phyloP scores from a whole-genome alignment of 2,797 vertebrate species.

The Nasua narica region DNA sequence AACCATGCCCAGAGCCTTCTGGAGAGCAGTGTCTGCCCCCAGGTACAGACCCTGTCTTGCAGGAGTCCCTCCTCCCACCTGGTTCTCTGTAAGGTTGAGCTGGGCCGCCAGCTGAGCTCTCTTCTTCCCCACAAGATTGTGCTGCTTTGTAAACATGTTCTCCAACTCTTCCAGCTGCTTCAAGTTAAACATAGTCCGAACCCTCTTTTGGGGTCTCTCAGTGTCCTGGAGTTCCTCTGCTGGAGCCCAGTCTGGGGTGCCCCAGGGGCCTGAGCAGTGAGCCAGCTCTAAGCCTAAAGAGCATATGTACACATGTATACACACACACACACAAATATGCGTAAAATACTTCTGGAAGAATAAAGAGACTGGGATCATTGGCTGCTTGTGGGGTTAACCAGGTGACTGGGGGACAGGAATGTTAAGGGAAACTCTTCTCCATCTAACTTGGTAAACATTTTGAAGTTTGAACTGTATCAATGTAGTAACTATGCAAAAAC shows the following conservation, averaged over 20 bases:
- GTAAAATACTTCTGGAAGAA: neutral
- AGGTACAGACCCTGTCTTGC: neutral
- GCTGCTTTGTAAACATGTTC: slow-evolving; percentile 85
- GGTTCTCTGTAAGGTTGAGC: slow-evolving; percentile 84
- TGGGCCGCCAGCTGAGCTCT: slow-evolving; percentile 83
- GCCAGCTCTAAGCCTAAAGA: slow-evolving; percentile 76
- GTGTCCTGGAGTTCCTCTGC: slow-evolving; percentile 72
- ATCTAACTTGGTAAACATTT: neutral
- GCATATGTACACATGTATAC: too few species aligned
- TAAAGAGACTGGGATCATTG: neutral
- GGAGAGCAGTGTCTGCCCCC: slow-evolving; percentile 25
- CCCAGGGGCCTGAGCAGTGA: slow-evolving; percentile 25
- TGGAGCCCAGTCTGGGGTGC: slow-evolving; percentile 69
- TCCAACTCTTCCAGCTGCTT: slow-evolving; percentile 86
- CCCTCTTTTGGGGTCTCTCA: slow-evolving; percentile 82
- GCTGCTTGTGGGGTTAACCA: neutral
- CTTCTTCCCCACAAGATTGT: slow-evolving; percentile 85
- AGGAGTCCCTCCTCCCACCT: slow-evolving; percentile 75
- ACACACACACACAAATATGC: neutral
- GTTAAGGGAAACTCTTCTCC: neutral
- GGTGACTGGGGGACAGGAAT: neutral
- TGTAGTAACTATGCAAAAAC: neutral
- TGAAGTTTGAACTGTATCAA: neutral
- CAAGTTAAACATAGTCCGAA: slow-evolving; percentile 84
- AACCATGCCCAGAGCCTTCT: neutral